Evolutionary conservation across 1,140 invertebrate species (phyloP), one percentile per base, ranked within the genome.

Genomic region (Leptinotarsa lineolata): DNA sequence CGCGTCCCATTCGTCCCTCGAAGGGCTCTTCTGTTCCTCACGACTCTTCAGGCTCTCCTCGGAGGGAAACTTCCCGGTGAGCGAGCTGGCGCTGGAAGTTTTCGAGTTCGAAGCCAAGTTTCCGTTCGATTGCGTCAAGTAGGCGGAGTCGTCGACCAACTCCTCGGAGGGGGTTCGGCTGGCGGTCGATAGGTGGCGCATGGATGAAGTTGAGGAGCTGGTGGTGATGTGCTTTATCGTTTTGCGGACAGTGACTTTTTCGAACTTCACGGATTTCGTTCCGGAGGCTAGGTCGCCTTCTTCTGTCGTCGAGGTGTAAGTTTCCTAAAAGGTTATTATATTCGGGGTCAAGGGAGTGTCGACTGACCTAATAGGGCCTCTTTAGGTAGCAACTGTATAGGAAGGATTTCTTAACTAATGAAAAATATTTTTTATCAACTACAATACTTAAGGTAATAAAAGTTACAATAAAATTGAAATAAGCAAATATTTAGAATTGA

Each of bases 231-330:
- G 88, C 24, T 84, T 77, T 58, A 88, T 63, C 72, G 88, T 86
- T 78, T 90, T 89, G 72, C 86, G 85, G 68, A 92, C 85, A 16
- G 87, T 89, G 78, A 92, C 88, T 81, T 89, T 88, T 81, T 92
- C 90, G 75, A 91, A 91, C 81, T 90, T 91, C 21, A 92, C 88
- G 65, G 90, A 86, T 72, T 88, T 89, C 2, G 88, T 85, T 2
- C 89, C 90, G 54, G 86, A 78, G 61, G 86, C 87, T 13, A 89
- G 80, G 74, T 91, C 90, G 58, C 89, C 89, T 82, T 92, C 90
- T 81, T 91, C 89, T 46, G 88, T 83, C 54, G 89, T 83, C 5
- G 86, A 82, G 68, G 90, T 89, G 72, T 85, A 86, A 22, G 87
- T 86, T 68, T 90, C 89, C 80, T 90, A 88, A 72, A 87, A 79